phyloP scores from a whole-genome alignment of 2,797 vertebrate species.

The Acanthornis magna region DNA sequence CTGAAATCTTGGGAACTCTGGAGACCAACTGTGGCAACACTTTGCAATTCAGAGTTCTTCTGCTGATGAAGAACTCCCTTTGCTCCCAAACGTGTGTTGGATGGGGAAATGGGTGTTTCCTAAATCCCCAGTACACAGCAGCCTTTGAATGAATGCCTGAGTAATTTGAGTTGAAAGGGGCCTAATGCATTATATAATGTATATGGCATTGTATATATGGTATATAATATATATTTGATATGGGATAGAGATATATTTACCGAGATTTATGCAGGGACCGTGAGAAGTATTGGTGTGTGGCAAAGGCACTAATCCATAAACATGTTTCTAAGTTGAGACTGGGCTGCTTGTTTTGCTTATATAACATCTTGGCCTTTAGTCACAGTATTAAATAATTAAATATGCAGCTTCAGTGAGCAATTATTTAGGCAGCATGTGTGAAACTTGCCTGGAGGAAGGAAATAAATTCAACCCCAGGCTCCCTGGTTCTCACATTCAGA shows the following conservation, averaged over 20 bases:
- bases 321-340: background rate
- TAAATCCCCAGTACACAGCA: background rate
- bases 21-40: background rate
- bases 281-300: background rate
- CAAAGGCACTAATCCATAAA: constrained; percentile 27
- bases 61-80: background rate
- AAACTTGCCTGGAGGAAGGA: constrained; percentile 65
- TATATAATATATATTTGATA: background rate
- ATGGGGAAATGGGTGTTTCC: background rate
- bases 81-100: background rate
- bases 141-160: background rate
- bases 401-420: constrained; percentile 65
- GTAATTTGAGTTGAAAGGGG: background rate
- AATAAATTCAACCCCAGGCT: constrained; percentile 62
- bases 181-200: background rate
- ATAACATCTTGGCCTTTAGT: constrained; percentile 64
- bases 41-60: background rate
- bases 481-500: constrained; percentile 27
- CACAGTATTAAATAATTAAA: constrained; percentile 74
- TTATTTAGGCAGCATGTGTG: constrained; percentile 63
- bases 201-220: background rate
- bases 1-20: background rate
- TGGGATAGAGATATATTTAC: background rate
- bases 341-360: constrained; percentile 31
- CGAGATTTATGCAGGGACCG: background rate